Base-by-base conservation (phyloP, 2,113 vertebrate genomes). In the Synchiropus splendidus region DNA sequence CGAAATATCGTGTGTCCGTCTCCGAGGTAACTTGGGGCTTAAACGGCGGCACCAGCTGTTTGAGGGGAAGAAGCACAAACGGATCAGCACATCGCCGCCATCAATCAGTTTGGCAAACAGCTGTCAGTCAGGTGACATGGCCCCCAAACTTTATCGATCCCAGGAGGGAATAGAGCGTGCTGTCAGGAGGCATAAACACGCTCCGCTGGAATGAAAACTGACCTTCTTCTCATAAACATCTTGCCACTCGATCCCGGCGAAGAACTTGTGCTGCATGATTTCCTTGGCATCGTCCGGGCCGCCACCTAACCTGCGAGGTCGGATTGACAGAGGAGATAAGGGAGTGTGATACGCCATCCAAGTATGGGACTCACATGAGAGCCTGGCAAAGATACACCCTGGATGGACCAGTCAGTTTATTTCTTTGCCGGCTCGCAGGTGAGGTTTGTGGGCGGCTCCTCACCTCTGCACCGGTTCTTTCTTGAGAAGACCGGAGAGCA, bases 201-300 rank as follows among this genome's bases (percentile, higher is more conserved):
- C 44, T 15, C 51, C 43, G 18, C 48, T 36, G n/a, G n/a, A n/a
- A n/a, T n/a, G 2, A 8, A 62, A 9, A 57, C 52, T 16, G 61
- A 95, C 92, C 90, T 98, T 97, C 77, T 94, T 98, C 73, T 95
- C 89, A 0, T 98, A 97, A 50, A 98, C 94, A 9, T 97, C 91
- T 80, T 92, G 87, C 94, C 94, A 98, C 77, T 86, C 87, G 18
- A 98, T 90, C 70, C 86, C 86, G 54, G 89, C 81, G 21, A 98
- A 97, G 83, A 98, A 98, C 64, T 90, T 91, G 80, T 96, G 92
- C 79, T 89, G 90, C 94, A 97, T 98, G 61, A 98, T 94, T 80
- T 97, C 94, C 85, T 97, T 97, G 37, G 94, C 94, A 3, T 98
- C 93, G 43, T 95, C 91, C 0, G 90, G 73, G 44, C 94, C 92